Evolutionary conservation across 2,888 invertebrate species (phyloP).

Genomic region (Xanthorhoe spadicearia): DNA sequence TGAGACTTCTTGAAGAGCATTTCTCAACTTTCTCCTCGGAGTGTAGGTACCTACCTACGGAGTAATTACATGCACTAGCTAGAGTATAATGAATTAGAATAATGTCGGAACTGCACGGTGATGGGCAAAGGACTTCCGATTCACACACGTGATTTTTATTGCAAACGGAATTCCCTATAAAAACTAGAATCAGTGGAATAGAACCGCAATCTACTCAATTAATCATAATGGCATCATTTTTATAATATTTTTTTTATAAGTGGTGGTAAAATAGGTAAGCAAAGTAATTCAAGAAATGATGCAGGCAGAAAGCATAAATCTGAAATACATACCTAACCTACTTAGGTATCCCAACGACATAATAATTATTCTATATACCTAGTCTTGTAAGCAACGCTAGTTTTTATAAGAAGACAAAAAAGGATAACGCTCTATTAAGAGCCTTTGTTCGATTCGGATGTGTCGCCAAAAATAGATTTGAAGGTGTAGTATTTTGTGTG

Average conservation of each 20-base stretch:
- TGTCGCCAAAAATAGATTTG: slow-evolving; percentile 3
- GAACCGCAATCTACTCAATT: background rate
- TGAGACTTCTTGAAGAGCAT: too few species aligned
- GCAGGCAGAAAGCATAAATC: too few species aligned
- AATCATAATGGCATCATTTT: too few species aligned
- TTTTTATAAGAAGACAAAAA: slow-evolving; percentile 10
- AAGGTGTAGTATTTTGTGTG: too few species aligned
- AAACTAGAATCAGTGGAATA: slow-evolving; percentile 1
- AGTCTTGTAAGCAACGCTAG: background rate
- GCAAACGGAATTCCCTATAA: slow-evolving; percentile 11
- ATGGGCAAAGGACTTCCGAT: slow-evolving; percentile 25
- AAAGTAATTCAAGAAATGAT: too few species aligned
- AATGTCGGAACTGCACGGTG: slow-evolving; percentile 21
- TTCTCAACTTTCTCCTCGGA: slow-evolving; percentile 6
- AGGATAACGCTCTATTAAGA: background rate
- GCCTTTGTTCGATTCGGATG: slow-evolving; percentile 9
- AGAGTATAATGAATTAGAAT: background rate
- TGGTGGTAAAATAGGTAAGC: too few species aligned
- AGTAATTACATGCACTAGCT: background rate
- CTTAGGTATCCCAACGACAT: background rate
- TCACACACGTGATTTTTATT: slow-evolving; percentile 16
- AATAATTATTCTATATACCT: background rate
- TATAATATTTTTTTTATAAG: too few species aligned
- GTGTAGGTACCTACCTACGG: slow-evolving; percentile 4
- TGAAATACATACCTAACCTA: too few species aligned